Conservation (phyloP, 2,113 vertebrate species). For the Litocranius walleri region DNA sequence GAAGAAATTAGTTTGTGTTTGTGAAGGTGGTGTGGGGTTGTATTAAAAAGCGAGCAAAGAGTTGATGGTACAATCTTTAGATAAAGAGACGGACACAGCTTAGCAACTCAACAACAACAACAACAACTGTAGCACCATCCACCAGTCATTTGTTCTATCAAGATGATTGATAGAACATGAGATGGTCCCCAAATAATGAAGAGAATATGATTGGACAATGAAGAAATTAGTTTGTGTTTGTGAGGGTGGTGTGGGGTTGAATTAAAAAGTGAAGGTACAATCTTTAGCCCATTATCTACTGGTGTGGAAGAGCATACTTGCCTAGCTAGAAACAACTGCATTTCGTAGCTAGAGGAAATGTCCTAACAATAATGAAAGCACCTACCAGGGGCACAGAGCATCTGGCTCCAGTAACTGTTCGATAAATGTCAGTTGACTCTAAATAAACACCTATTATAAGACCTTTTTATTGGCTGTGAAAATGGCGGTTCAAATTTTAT, state of each 20-base stretch:
- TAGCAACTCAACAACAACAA: not conserved
- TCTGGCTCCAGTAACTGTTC: constrained; percentile 63
- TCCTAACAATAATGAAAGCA: constrained; percentile 46
- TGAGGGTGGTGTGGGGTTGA: not conserved
- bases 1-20: not conserved
- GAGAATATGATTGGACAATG: not conserved
- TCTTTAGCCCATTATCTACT: not conserved
- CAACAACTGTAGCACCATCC: not conserved
- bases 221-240: not conserved
- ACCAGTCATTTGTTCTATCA: not conserved
- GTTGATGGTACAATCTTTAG: too few relatives aligned
- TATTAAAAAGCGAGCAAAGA: constrained; percentile 16
- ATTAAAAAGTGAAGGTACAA: not conserved
- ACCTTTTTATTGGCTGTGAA: constrained; percentile 64
- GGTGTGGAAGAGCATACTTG: not conserved
- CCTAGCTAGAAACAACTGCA: constrained; percentile 24
- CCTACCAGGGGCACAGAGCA: constrained; percentile 39
- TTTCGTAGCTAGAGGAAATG: constrained; percentile 56
- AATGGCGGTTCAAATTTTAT: constrained; percentile 67
- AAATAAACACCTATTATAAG: constrained; percentile 68
- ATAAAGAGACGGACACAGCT: not conserved
- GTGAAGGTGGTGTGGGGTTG: not conserved
- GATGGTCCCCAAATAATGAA: not conserved
- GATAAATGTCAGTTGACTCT: constrained; percentile 64
- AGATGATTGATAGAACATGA: not conserved